Conservation (phyloP, 2,888 invertebrate species). For the Poecilus cupreus region DNA sequence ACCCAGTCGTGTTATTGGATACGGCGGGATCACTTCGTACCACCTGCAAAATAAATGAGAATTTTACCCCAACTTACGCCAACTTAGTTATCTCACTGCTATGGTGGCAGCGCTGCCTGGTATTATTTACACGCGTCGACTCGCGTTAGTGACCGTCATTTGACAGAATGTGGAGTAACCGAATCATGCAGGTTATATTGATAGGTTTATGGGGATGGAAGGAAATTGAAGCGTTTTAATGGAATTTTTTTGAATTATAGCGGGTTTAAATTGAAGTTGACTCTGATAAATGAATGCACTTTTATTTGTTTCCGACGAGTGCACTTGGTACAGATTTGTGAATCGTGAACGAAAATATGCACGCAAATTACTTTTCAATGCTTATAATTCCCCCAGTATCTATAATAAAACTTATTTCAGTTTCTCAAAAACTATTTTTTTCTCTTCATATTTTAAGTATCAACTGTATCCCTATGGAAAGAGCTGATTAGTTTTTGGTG, state of each 20-base stretch:
- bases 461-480: too few relatives aligned
- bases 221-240: not conserved
- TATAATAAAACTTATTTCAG: too few relatives aligned
- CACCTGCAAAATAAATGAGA: slow-evolving; percentile 58
- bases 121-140: slow-evolving; percentile 25
- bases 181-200: slow-evolving; percentile 19
- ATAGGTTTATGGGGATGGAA: not conserved
- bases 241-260: not conserved
- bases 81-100: slow-evolving; percentile 14
- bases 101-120: not conserved
- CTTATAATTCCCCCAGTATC: too few relatives aligned
- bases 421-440: too few relatives aligned
- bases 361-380: too few relatives aligned
- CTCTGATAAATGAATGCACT: not conserved
- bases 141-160: slow-evolving; percentile 22
- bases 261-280: not conserved
- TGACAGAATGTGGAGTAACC: not conserved
- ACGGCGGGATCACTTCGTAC: slow-evolving; percentile 49
- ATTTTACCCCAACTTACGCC: slow-evolving; percentile 44
- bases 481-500: too few relatives aligned
- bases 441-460: too few relatives aligned
- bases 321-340: not conserved
- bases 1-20: slow-evolving; percentile 54
- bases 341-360: too few relatives aligned
- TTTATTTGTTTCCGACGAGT: not conserved